These are phyloP conservation scores for Yponomeuta evonymella DNA, from an alignment of 2,888 invertebrate species.

Conservation along the genomic window DNA sequence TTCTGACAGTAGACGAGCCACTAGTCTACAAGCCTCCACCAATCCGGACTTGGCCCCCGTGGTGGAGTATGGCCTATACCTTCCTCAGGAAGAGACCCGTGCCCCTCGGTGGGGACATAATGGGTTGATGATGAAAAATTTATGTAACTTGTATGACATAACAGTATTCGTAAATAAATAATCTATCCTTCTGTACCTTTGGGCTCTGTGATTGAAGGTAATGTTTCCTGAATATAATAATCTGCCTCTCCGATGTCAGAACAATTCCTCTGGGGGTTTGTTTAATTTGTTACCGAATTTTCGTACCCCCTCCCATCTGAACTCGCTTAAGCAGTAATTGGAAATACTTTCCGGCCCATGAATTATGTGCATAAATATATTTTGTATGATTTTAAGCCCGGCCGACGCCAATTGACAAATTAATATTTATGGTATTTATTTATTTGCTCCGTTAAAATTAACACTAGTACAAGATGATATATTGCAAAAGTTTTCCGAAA, in stretches of 20 bases:
- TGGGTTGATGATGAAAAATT: no score
- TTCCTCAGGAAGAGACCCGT: no score
- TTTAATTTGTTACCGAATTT: constrained; percentile 2
- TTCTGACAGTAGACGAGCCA: no score
- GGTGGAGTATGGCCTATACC: no score
- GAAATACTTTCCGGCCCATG: background rate
- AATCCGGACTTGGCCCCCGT: no score
- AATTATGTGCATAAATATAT: background rate
- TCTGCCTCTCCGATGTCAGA: background rate
- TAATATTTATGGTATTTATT: no score
- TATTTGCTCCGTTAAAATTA: no score
- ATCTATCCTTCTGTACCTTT: background rate
- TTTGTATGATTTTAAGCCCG: background rate
- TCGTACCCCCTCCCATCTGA: background rate
- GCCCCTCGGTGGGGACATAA: no score
- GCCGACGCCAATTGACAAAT: background rate
- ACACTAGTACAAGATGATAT: no score
- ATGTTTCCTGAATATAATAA: constrained; percentile 1
- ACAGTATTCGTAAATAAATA: background rate
- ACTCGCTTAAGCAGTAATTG: background rate
- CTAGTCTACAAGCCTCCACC: no score
- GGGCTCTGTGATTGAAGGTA: background rate
- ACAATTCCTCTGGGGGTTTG: background rate
- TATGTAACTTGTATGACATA: no score
- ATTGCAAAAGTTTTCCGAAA: background rate